A percentile compares a stretch with the other conserved stretches of the same genome.
phyloP scores from a whole-genome alignment of 2,888 invertebrate species.

The Metacarcinus magister region DNA sequence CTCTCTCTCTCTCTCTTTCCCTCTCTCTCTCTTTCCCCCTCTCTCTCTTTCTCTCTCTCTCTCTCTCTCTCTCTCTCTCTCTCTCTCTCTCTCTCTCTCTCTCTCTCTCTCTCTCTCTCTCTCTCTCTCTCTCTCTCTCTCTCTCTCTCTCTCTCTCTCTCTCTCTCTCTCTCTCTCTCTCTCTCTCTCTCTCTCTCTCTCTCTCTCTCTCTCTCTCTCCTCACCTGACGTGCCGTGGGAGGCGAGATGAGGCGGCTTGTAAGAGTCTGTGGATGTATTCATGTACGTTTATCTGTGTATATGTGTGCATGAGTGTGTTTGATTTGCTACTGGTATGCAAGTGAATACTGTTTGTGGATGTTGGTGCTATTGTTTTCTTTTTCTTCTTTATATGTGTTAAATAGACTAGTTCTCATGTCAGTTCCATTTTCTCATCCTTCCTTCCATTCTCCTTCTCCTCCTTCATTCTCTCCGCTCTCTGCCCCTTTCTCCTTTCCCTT shows the following conservation, averaged over 20 bases:
- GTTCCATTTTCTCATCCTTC: neutral
- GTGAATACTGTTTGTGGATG: no score
- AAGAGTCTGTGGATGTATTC: neutral
- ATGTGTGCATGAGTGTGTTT: neutral
- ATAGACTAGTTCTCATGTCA: neutral
- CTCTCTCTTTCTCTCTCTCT: neutral
- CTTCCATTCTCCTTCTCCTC: neutral
- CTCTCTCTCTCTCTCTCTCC: constrained; percentile 9
- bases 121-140: neutral
- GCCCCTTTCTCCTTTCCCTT: constrained; percentile 21
- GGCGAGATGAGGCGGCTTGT: neutral
- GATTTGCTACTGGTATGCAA: no score
- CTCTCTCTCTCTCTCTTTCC: neutral
- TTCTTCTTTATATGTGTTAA: neutral
- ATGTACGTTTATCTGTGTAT: neutral
- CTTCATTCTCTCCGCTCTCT: neutral
- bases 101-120: constrained; percentile 41
- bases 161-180: constrained; percentile 21
- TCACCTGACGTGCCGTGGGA: neutral
- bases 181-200: no score
- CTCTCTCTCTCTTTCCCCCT: neutral
- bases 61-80: neutral
- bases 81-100: constrained; percentile 37
- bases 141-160: constrained; percentile 39
- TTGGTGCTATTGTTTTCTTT: neutral